Evolutionary conservation across 2,797 vertebrate species (phyloP), one percentile per base, ranked within the genome.

Genomic region (Garrulus glandarius): DNA sequence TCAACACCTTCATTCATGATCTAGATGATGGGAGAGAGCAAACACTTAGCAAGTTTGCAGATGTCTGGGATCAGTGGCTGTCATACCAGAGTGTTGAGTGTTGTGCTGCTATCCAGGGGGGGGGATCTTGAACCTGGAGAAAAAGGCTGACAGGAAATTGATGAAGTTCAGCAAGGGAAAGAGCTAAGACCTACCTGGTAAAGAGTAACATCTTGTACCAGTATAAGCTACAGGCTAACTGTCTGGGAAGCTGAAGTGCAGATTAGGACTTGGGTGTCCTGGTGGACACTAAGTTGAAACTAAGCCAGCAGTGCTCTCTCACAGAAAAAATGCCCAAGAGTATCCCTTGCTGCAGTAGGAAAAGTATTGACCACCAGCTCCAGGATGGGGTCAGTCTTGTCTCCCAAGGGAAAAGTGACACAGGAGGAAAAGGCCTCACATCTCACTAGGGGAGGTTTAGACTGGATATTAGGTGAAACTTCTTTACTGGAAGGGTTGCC

Each of bases 1-100:
- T 63, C 12, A 36, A 20, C 24, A 53, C 6, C 22, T 49, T 74
- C 12, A 39, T 56, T 65, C n/a, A 20, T 26, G 12, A 44, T 12
- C 29, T 68, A 68, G 37, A 27, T 69, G 36, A 26, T 59, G 39
- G 4, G 14, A 49, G 23, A 29, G 34, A 47, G 10, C 1, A 7
- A 34, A 44, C 12, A 10, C 5, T 27, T 13, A 41, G 18, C 7
- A 60, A 50, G 22, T 65, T 46, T 87, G 1, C 11, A 68, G 24
- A 37, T 61, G 43, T 6, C 27, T 47, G 21, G 16, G 24, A 44
- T 30, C 32, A 63, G 14, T 24, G 10, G 11, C 23, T 81, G 30
- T 30, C 39, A n/a, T 0, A 0, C 9, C 10, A 14, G 32, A 27
- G 4, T 22, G 32, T 22, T 57, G 32, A 27, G 4, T 22, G 32